Conservation (phyloP, 2,797 vertebrate species). For the Pseudomugil gertrudae region DNA sequence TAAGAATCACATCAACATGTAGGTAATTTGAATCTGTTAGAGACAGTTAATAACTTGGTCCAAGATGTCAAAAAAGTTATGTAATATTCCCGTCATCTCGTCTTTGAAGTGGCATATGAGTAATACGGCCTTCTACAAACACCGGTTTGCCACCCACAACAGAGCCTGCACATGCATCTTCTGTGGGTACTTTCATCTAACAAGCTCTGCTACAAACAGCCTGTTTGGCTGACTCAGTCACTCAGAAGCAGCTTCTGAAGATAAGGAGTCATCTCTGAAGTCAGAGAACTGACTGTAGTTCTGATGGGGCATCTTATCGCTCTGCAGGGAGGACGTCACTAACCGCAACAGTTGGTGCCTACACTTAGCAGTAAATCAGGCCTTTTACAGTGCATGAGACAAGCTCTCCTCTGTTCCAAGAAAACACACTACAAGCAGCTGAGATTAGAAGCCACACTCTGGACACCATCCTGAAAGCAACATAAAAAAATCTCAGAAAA, state of each 20-base stretch:
- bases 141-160: constrained; percentile 51
- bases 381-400: constrained; percentile 51
- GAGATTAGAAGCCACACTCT: constrained; percentile 35
- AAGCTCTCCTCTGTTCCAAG: constrained; percentile 48
- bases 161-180: constrained; percentile 36
- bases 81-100: constrained; percentile 47
- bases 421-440: constrained; percentile 38
- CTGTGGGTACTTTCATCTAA: constrained; percentile 46
- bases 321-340: constrained; percentile 15
- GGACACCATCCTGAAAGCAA: constrained; percentile 57
- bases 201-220: constrained; percentile 37
- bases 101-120: constrained; percentile 58
- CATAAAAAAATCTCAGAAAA: constrained; percentile 64
- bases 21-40: constrained; percentile 34
- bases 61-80: constrained; percentile 42
- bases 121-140: constrained; percentile 50
- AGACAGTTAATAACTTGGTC: constrained; percentile 45
- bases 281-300: constrained; percentile 11
- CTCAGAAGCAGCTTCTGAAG: constrained; percentile 43
- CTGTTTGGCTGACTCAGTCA: constrained; percentile 46
- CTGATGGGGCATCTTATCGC: constrained; percentile 49
- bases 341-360: constrained; percentile 37
- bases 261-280: constrained; percentile 54
- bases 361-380: constrained; percentile 44
- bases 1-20: constrained; percentile 22